phyloP scores from a whole-genome alignment of 2,797 vertebrate genomes.

The Malacoraja senta region DNA sequence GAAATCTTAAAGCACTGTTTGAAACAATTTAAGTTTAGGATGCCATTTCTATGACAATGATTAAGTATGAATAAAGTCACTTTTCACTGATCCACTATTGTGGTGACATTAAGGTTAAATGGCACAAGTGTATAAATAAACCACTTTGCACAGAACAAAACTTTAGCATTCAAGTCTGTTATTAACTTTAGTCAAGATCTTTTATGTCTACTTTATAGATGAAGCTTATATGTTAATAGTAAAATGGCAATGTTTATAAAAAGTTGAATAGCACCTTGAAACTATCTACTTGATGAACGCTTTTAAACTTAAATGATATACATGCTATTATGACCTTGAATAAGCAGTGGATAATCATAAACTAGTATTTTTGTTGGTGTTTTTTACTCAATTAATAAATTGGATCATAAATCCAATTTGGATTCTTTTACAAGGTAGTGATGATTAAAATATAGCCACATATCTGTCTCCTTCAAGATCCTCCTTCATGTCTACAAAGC shows the following conservation, averaged over 20 bases:
- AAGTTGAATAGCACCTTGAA: neutral
- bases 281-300: neutral
- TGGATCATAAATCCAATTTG: no score
- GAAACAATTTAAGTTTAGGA: neutral
- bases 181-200: neutral
- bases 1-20: neutral
- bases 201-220: neutral
- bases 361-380: neutral
- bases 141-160: constrained; percentile 2
- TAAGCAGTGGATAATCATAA: neutral
- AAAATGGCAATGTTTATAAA: neutral
- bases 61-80: constrained; percentile 31
- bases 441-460: no score
- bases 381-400: no score
- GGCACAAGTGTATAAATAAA: neutral
- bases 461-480: no score
- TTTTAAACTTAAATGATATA: neutral
- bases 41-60: neutral
- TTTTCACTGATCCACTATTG: constrained; percentile 6
- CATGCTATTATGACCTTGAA: neutral
- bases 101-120: constrained; percentile 23
- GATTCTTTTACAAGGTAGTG: no score
- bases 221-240: neutral
- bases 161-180: neutral
- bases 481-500: no score